These are phyloP conservation scores for Melanaphis sacchari DNA, from an alignment of 1,140 invertebrate genomes.

Conservation along the genomic window DNA sequence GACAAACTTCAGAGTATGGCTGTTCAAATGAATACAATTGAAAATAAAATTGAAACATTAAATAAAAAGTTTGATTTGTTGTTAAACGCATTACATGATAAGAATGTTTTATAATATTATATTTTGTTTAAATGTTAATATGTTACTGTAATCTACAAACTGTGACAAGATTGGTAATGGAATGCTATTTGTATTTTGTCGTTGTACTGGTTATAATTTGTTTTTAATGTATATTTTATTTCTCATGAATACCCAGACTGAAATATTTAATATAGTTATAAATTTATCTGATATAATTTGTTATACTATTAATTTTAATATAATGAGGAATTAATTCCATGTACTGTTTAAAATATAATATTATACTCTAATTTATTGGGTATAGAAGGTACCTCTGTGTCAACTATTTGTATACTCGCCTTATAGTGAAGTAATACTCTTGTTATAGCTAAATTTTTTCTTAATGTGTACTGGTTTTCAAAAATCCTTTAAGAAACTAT, in stretches of 20 bases:
- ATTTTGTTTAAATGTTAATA: background rate
- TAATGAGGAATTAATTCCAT: background rate
- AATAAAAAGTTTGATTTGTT: conserved; percentile 12
- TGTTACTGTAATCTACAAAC: background rate
- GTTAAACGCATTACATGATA: background rate
- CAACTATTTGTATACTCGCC: background rate
- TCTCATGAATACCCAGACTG: background rate
- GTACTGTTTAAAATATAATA: background rate
- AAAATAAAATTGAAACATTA: background rate
- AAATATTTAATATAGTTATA: background rate
- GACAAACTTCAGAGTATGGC: background rate
- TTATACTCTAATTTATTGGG: background rate
- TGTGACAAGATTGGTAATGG: background rate
- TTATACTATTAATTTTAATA: background rate
- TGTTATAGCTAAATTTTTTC: too few species aligned
- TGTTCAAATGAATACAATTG: background rate
- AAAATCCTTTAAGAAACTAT: too few species aligned
- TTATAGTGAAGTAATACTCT: background rate
- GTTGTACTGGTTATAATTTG: background rate
- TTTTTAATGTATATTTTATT: background rate
- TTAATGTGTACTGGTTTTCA: too few species aligned
- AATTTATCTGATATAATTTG: background rate
- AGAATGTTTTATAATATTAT: background rate
- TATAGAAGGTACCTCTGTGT: too few species aligned
- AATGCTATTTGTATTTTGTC: background rate